These are phyloP conservation scores for Ophion costatus DNA, from an alignment of 2,888 invertebrate genomes.

Conservation along the genomic window DNA sequence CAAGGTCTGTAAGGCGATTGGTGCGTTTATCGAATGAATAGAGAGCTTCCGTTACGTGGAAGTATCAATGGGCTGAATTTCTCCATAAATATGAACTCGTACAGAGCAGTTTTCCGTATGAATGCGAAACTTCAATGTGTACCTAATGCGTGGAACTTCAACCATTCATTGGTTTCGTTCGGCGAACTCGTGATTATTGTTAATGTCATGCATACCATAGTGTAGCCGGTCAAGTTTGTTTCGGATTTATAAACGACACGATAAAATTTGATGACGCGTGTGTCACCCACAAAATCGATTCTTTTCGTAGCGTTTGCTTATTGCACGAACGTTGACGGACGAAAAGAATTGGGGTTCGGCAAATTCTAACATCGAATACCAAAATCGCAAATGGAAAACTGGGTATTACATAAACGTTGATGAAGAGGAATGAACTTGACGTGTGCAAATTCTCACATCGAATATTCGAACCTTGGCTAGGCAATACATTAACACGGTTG, in stretches of 20 bases:
- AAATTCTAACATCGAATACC: neutral
- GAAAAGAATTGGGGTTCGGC: neutral
- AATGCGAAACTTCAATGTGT: neutral
- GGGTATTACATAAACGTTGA: neutral
- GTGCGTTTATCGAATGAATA: constrained; percentile 8
- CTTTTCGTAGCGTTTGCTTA: neutral
- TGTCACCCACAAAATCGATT: neutral
- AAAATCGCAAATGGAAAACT: neutral
- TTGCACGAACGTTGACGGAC: neutral
- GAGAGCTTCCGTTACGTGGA: neutral
- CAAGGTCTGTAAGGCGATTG: neutral
- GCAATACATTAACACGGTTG: neutral
- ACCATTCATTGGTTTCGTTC: neutral
- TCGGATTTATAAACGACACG: too few species aligned
- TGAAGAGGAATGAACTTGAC: neutral
- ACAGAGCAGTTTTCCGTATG: neutral
- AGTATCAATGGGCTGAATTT: neutral
- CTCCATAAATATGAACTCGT: neutral
- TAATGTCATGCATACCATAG: too few species aligned
- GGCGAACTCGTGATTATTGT: neutral
- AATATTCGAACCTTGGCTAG: neutral
- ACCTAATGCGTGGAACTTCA: neutral
- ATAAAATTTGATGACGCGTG: too few species aligned
- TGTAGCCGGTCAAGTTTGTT: too few species aligned
- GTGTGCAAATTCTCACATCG: neutral